Evolutionary conservation across 2,888 invertebrate species (phyloP).

Genomic region (Drosophila ustulata): DNA sequence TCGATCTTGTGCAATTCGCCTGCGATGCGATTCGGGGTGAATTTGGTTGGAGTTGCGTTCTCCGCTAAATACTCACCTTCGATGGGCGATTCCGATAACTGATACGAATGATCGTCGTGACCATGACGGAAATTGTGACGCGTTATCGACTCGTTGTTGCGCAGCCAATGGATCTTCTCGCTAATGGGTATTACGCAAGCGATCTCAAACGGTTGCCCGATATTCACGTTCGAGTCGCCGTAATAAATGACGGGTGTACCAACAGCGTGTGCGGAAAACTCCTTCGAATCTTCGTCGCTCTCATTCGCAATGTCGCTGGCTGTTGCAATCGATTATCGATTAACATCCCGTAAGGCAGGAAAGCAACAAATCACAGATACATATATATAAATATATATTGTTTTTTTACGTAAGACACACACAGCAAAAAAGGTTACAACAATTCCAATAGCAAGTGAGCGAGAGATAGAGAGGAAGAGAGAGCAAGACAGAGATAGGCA

Average conservation of each 20-base stretch:
- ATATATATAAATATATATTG: slow-evolving; percentile 19
- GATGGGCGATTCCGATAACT: slow-evolving; percentile 81
- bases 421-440: slow-evolving; percentile 41
- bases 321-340: not conserved
- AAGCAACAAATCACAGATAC: slow-evolving; percentile 47
- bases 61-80: slow-evolving; percentile 82
- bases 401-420: slow-evolving; percentile 32
- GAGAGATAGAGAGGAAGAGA: slow-evolving; percentile 9
- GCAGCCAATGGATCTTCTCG: slow-evolving; percentile 83
- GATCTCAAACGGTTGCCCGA: slow-evolving; percentile 84
- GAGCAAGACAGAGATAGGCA: slow-evolving; percentile 1
- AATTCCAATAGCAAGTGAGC: slow-evolving; percentile 20
- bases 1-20: slow-evolving; percentile 85
- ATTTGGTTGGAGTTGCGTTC: not conserved
- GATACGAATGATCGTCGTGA: slow-evolving; percentile 83
- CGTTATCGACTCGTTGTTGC: slow-evolving; percentile 83
- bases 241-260: slow-evolving; percentile 81
- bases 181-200: slow-evolving; percentile 84
- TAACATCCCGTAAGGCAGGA: not conserved
- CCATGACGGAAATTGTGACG: slow-evolving; percentile 84
- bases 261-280: slow-evolving; percentile 63
- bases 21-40: slow-evolving; percentile 46
- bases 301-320: slow-evolving; percentile 42
- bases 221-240: slow-evolving; percentile 83
- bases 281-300: slow-evolving; percentile 78